Percentiles rank a stretch among this genome's conserved stretches.
phyloP scores from a whole-genome alignment of 2,888 invertebrate genomes.

The Belgica antarctica region DNA sequence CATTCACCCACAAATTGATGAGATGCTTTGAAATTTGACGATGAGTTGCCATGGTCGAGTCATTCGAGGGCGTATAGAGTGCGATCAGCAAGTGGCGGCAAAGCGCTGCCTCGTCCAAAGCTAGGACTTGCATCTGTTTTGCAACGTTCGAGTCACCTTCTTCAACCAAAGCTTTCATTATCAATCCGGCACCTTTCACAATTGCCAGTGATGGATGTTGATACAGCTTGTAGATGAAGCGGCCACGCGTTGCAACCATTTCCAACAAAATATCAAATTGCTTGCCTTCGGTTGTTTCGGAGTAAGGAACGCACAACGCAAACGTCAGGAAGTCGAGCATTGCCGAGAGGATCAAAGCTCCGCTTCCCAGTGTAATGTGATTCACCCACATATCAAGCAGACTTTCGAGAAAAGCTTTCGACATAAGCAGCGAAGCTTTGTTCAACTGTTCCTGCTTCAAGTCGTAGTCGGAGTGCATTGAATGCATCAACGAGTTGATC shows the following conservation, averaged over 20 bases:
- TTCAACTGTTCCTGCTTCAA: slow-evolving; percentile 96
- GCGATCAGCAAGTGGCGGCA: slow-evolving; percentile 89
- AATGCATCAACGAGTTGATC: slow-evolving; percentile 96
- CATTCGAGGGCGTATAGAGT: slow-evolving; percentile 80
- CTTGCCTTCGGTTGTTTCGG: slow-evolving; percentile 96
- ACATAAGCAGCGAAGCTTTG: slow-evolving; percentile 91
- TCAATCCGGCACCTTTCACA: slow-evolving; percentile 95
- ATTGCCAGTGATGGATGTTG: slow-evolving; percentile 97
- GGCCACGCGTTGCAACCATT: slow-evolving; percentile 89
- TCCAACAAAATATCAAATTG: slow-evolving; percentile 91
- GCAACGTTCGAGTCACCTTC: slow-evolving; percentile 93
- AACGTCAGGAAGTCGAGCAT: slow-evolving; percentile 99
- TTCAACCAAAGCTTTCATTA: slow-evolving; percentile 96
- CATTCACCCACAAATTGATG: slow-evolving; percentile 93
- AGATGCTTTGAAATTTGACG: slow-evolving; percentile 88
- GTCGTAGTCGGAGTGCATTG: slow-evolving; percentile 96
- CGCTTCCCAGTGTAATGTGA: slow-evolving; percentile 92
- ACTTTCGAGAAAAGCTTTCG: slow-evolving; percentile 86
- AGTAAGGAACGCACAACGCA: slow-evolving; percentile 96
- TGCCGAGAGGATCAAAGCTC: slow-evolving; percentile 92
- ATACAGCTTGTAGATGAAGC: slow-evolving; percentile 87
- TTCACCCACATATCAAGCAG: slow-evolving; percentile 91
- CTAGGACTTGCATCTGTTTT: slow-evolving; percentile 90
- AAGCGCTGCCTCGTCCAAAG: slow-evolving; percentile 93
- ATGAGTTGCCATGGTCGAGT: slow-evolving; percentile 75